Percentiles rank a stretch among this genome's conserved stretches.
Evolutionary conservation across 2,888 invertebrate species (phyloP).

Genomic region (Cordilura impudica): DNA sequence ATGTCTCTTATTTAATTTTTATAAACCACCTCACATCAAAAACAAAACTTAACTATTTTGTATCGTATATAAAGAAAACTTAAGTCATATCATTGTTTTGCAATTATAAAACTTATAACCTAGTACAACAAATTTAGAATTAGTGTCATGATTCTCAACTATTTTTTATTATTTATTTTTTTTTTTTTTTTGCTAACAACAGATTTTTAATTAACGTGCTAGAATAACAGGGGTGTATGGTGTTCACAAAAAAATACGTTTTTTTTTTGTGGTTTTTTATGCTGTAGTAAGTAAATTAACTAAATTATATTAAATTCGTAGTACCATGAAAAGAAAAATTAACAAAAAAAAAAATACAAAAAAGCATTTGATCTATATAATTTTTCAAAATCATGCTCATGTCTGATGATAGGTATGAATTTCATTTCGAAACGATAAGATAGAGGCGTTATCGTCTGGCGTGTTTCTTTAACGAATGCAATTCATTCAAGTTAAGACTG

Average conservation of each 20-base stretch:
- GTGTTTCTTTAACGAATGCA: background rate
- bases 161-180: background rate
- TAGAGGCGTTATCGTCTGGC: background rate
- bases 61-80: background rate
- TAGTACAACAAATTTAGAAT: constrained; percentile 18
- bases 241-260: background rate
- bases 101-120: background rate
- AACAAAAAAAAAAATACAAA: too few relatives aligned
- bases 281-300: background rate
- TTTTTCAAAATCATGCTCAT: background rate
- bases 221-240: constrained; percentile 6
- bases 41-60: too few relatives aligned
- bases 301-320: background rate
- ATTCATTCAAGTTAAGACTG: constrained; percentile 2
- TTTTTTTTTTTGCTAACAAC: background rate
- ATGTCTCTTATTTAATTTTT: too few relatives aligned
- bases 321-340: too few relatives aligned
- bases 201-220: background rate
- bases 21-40: too few relatives aligned
- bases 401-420: constrained; percentile 9
- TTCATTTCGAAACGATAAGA: constrained; percentile 4
- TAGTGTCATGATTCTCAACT: background rate
- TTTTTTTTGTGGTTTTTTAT: too few relatives aligned
- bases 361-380: too few relatives aligned
- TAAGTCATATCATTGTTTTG: background rate